Conservation (phyloP, 2,888 invertebrate species). For the Andrena marginata region DNA sequence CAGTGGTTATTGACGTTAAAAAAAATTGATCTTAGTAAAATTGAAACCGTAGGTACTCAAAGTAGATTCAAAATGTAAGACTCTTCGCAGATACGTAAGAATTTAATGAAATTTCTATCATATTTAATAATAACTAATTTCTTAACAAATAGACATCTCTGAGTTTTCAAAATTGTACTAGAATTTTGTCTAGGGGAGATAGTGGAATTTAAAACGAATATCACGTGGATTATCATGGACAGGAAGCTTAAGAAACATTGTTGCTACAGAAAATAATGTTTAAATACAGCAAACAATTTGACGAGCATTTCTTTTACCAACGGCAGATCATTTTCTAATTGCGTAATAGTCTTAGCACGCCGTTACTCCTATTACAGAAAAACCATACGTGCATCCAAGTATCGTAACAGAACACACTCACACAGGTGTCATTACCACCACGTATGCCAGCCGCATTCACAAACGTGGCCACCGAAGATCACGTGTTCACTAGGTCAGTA, state of each 20-base stretch:
- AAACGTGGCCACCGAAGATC: conserved; percentile 26
- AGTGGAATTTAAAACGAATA: too few relatives aligned
- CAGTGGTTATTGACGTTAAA: neutral
- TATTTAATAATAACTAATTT: too few relatives aligned
- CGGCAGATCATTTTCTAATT: conserved; percentile 46
- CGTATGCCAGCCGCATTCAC: conserved; percentile 1
- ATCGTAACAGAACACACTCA: conserved; percentile 7
- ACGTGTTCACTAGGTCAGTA: conserved; percentile 57
- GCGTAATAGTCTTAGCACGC: conserved; percentile 33
- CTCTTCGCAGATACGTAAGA: too few relatives aligned
- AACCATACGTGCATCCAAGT: neutral
- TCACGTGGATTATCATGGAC: too few relatives aligned
- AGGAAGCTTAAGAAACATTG: too few relatives aligned
- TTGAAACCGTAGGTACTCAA: neutral
- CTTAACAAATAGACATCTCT: too few relatives aligned
- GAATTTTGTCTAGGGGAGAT: too few relatives aligned
- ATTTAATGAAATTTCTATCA: too few relatives aligned
- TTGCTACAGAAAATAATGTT: neutral
- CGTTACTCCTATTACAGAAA: conserved; percentile 37
- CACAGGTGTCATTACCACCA: neutral
- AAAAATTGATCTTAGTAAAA: neutral
- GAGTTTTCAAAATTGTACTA: too few relatives aligned
- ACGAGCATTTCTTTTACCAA: neutral
- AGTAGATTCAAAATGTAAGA: neutral
- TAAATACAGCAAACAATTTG: neutral